Base-by-base conservation (phyloP, 2,888 invertebrate species). In the Lasius fuliginosus region DNA sequence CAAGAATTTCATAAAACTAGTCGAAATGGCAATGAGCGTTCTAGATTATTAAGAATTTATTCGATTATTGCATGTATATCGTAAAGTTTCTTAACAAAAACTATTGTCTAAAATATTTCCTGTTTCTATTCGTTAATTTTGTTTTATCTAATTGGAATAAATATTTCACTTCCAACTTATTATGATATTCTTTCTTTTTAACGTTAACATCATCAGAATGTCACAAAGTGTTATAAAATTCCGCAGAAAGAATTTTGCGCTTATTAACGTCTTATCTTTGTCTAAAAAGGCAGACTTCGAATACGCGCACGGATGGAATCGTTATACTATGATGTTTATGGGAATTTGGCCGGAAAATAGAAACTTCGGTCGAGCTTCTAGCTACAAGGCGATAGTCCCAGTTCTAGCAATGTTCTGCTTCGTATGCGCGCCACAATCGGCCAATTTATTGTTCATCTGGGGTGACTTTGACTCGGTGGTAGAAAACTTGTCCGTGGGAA, bases 301-400 rank as follows among this genome's bases (percentile, higher is more conserved):
- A 2, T 88, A 91, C 30, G 88, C 87, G 11, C 86, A 85, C n/a
- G 90, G 92, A 1, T 92, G 91, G 88, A 92, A 92, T 33, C 86
- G 89, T 49, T 86, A 89, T 11, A 89, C 86, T 18, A 87, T 92
- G 87, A 84, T 40, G 0, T 69, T 90, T 12, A 83, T 92, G 36
- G 93, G 93, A 1, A 86, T 89, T 18, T 93, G 93, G 93, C 92
- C 93, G 1, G 85, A 86, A 18, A 79, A 87, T 9, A 83, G 73
- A 12, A 58, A 27, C 30, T 53, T 83, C 65, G 27, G 60, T 15
- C 73, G 18, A 27, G 65, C 46, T n/a, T 88, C 85, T 11, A 89
- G 46, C 23, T 90, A 90, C 5, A 49, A 33, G 27, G 36, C 62
- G 3, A 1, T 88, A 6, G 4, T 68, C 18, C 79, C 89, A 0